Percentiles rank a stretch among this genome's conserved stretches.
These are phyloP conservation scores for Pseudomyrmex cubaensis DNA, from an alignment of 1,140 invertebrate species.

Conservation along the genomic window DNA sequence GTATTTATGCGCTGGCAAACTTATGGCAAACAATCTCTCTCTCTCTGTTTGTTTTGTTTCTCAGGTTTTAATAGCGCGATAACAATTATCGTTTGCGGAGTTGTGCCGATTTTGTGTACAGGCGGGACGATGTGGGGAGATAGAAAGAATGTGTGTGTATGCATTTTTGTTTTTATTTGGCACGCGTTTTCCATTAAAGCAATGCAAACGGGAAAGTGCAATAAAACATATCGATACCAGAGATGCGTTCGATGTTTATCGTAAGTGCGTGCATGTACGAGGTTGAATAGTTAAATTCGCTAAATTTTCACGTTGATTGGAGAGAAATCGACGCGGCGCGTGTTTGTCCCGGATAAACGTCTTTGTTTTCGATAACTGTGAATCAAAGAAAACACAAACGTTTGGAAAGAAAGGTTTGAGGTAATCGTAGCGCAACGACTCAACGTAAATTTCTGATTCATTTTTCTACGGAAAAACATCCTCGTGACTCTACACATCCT, in stretches of 20 bases:
- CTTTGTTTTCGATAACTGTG: not conserved
- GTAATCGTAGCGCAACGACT: too few species aligned
- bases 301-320: slow-evolving; percentile 28
- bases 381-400: not conserved
- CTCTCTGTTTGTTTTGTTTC: slow-evolving; percentile 18
- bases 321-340: not conserved
- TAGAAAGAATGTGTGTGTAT: too few species aligned
- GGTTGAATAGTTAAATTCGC: slow-evolving; percentile 31
- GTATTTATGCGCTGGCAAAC: too few species aligned
- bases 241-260: slow-evolving; percentile 35
- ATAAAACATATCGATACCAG: slow-evolving; percentile 36
- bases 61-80: slow-evolving; percentile 20
- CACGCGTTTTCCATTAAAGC: slow-evolving; percentile 39
- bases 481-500: too few species aligned
- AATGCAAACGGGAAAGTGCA: slow-evolving; percentile 41
- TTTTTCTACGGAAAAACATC: too few species aligned
- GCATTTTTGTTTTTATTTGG: slow-evolving; percentile 38
- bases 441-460: too few species aligned
- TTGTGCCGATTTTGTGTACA: slow-evolving; percentile 9
- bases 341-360: not conserved
- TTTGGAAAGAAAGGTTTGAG: not conserved
- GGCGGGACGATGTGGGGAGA: not conserved
- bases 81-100: slow-evolving; percentile 31
- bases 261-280: slow-evolving; percentile 9
- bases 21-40: not conserved